These are phyloP conservation scores for Lithophane ornitopus DNA, from an alignment of 2,888 invertebrate genomes.

Conservation along the genomic window DNA sequence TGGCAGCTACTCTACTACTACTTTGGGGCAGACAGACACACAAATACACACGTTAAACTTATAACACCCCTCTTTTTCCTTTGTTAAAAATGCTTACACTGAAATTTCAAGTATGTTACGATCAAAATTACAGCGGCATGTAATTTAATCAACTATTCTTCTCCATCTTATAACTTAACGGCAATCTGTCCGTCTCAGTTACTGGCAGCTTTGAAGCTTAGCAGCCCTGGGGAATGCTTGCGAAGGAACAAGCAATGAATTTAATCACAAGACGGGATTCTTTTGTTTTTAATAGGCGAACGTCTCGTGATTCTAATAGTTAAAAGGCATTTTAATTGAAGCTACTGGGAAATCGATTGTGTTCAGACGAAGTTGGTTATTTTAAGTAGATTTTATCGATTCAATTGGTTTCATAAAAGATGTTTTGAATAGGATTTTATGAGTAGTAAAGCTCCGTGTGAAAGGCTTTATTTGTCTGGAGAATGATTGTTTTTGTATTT, in stretches of 20 bases:
- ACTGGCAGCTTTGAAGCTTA: slow-evolving; percentile 54
- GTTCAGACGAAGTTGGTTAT: slow-evolving; percentile 10
- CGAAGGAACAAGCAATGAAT: slow-evolving; percentile 38
- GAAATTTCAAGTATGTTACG: not conserved
- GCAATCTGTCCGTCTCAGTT: slow-evolving; percentile 40
- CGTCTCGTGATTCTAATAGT: slow-evolving; percentile 22
- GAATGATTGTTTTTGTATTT: not conserved
- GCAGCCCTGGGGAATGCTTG: slow-evolving; percentile 49
- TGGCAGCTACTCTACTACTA: too few relatives aligned
- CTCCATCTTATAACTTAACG: slow-evolving; percentile 31
- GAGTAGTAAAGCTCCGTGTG: not conserved
- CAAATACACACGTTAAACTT: too few relatives aligned
- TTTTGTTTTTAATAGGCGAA: slow-evolving; percentile 37
- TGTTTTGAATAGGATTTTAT: slow-evolving; percentile 30
- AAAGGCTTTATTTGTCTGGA: slow-evolving; percentile 18
- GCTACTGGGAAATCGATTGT: slow-evolving; percentile 28
- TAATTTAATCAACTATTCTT: slow-evolving; percentile 38
- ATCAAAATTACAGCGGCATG: not conserved
- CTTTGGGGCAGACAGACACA: too few relatives aligned
- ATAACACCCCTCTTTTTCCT: too few relatives aligned
- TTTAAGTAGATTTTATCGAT: slow-evolving; percentile 3
- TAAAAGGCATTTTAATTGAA: slow-evolving; percentile 47
- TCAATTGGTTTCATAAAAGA: slow-evolving; percentile 7
- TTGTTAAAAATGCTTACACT: too few relatives aligned
- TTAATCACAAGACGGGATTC: slow-evolving; percentile 55